Percentiles rank a stretch among this genome's conserved stretches.
Evolutionary conservation across 2,888 invertebrate genomes (phyloP).

Genomic region (Chironomus tentans): DNA sequence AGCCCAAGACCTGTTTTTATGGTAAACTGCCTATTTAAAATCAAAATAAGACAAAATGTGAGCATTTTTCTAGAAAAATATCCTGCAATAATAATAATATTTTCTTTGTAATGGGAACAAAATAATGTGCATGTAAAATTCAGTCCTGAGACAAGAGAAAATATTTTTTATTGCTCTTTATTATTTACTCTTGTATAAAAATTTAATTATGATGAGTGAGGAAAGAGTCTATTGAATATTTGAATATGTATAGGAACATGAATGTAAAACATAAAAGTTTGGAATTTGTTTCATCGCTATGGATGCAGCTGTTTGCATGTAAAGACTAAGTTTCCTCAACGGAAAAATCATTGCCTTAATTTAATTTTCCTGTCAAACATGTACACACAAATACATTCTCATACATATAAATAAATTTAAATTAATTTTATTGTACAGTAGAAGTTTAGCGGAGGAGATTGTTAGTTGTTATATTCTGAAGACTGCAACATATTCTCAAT

Average conservation of each 20-base stretch:
- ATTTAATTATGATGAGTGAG: not conserved
- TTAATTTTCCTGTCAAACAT: slow-evolving; percentile 10
- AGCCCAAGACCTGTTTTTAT: too few species aligned
- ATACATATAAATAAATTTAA: not conserved
- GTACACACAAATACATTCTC: not conserved
- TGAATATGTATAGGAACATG: too few species aligned
- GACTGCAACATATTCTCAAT: slow-evolving; percentile 2
- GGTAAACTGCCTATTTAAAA: too few species aligned
- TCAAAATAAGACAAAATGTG: too few species aligned
- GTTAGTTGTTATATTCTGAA: not conserved
- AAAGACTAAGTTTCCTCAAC: slow-evolving; percentile 5
- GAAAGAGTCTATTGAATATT: too few species aligned
- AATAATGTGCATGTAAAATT: too few species aligned
- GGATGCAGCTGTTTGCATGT: not conserved
- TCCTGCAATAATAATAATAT: too few species aligned
- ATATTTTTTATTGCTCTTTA: not conserved
- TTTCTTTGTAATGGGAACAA: too few species aligned
- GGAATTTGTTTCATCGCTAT: not conserved
- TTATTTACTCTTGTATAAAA: not conserved
- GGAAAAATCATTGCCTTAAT: slow-evolving; percentile 23
- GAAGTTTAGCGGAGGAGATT: not conserved
- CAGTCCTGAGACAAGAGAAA: not conserved
- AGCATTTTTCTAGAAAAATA: too few species aligned
- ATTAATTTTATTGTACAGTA: not conserved
- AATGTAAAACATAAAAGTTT: not conserved